Conservation (phyloP, 2,888 invertebrate species). For the Drosophila macrothrix region DNA sequence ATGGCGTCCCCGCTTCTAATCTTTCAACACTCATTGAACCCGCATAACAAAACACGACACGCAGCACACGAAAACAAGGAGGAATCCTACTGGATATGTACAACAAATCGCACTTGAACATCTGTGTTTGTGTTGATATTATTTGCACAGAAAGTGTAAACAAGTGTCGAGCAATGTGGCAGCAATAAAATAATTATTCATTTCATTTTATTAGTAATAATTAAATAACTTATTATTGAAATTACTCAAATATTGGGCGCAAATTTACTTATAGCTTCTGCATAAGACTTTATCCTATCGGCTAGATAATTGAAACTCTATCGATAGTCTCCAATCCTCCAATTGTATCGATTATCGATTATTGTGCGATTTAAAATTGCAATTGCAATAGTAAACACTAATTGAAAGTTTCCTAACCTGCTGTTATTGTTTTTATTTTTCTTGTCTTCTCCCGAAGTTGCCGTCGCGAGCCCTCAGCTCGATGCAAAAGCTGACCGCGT, state of each 20-base stretch:
- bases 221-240: background rate
- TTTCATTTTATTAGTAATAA: background rate
- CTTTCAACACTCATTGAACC: background rate
- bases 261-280: background rate
- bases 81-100: background rate
- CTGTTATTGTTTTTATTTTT: background rate
- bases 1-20: slow-evolving; percentile 34
- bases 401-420: background rate
- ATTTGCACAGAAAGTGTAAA: slow-evolving; percentile 2
- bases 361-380: background rate
- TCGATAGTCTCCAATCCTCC: background rate
- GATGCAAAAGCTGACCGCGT: slow-evolving; percentile 90
- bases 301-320: background rate
- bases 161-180: background rate
- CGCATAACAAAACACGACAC: too few relatives aligned
- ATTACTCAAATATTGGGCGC: background rate
- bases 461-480: slow-evolving; percentile 92
- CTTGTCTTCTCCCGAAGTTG: slow-evolving; percentile 85
- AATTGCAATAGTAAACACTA: background rate
- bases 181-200: background rate
- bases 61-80: too few relatives aligned
- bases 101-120: background rate
- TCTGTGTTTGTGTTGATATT: background rate
- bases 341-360: background rate
- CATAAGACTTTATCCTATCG: background rate